Evolutionary conservation across 2,113 vertebrate genomes (phyloP).

Genomic region (Myrmophylax atrothorax): DNA sequence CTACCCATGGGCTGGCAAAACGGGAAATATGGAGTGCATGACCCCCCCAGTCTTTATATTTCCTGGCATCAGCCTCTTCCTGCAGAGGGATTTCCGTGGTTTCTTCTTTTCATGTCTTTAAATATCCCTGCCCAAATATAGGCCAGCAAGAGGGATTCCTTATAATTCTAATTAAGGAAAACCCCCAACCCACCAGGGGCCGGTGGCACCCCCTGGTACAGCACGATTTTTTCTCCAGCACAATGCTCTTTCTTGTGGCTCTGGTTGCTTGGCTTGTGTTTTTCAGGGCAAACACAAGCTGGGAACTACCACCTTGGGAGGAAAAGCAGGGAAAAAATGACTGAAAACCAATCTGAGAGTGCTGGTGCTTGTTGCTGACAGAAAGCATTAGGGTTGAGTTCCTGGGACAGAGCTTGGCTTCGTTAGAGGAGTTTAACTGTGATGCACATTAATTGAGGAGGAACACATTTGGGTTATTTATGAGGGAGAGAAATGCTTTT

Average conservation of each 20-base stretch:
- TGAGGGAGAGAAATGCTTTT: conserved; percentile 12
- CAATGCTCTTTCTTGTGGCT: not conserved
- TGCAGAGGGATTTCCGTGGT: accelerated
- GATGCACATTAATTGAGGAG: conserved; percentile 33
- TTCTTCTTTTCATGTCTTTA: not conserved
- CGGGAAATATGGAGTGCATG: accelerated
- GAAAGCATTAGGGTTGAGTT: not conserved
- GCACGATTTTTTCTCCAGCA: accelerated
- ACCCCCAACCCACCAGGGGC: not conserved
- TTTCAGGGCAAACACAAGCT: not conserved
- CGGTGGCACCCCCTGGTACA: not conserved
- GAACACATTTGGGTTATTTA: conserved; percentile 21
- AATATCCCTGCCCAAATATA: not conserved
- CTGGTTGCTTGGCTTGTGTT: not conserved
- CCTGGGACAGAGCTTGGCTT: not conserved
- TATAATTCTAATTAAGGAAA: not conserved
- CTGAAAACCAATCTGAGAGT: not conserved
- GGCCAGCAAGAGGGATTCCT: not conserved
- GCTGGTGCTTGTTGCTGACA: not conserved
- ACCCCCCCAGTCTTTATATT: not conserved
- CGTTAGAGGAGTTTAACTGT: not conserved
- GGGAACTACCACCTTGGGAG: not conserved
- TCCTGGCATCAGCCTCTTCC: not conserved
- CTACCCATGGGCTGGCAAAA: not conserved
- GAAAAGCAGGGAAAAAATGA: not conserved